Evolutionary conservation across 2,113 vertebrate species (phyloP), one percentile per base, ranked within the genome.

Genomic region (Tor tambroides): DNA sequence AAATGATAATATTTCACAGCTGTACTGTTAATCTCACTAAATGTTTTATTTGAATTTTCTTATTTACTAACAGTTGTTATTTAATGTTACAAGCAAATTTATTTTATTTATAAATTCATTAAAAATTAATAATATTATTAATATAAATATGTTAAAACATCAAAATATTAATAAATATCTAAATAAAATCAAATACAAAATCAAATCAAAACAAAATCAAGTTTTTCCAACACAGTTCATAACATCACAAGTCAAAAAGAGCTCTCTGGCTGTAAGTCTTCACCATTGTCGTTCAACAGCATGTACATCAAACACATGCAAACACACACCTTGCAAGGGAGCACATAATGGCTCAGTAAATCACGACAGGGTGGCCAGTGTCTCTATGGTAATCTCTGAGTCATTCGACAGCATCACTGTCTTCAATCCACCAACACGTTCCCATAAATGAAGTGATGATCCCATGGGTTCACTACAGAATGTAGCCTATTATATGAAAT

Each of bases 381-480:
- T 86, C 65, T 86, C 85, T 69, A 59, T 38, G 19, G 65, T 32
- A 51, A 80, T 56, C 26, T 63, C 32, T 79, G 75, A 86, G 23
- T 86, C 63, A 80, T 43, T 72, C 61, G 4, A 49, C 63, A 56
- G 26, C 32, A 86, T 51, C 43, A 30, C 41, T 10, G 35, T 65
- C 56, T 81, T 86, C 28, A 67, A 35, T 69, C 77, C 61, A 54
- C 28, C 46, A 86, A 51, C 26, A 23, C 6, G 8, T 67, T 65
- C 72, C 74, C 59, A 43, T 32, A 79, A 78, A 86, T 85, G 8
- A 49, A 69, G 75, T 38, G 41, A 35, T 69, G 28, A 17, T n/a
- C 28, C 75, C 12, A 14, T 6, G 3, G 30, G 23, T 32, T 38
- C 41, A 67, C 8, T 76, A 8, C 35, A 12, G 38, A 8, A 78